Evolutionary conservation across 1,140 invertebrate genomes (phyloP).

Genomic region (Solen grandis): DNA sequence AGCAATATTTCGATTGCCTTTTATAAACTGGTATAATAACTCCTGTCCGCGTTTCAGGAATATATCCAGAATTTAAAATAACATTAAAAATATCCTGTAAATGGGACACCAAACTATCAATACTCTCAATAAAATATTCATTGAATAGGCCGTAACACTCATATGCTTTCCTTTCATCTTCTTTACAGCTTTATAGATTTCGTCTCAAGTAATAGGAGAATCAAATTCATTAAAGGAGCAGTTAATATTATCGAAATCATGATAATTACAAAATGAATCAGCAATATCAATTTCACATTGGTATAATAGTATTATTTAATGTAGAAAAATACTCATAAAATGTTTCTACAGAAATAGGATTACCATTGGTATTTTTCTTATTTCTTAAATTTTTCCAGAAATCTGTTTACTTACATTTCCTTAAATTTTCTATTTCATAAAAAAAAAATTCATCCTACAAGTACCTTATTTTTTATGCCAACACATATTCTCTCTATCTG

Average conservation of each 20-base stretch:
- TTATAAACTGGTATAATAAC: too few relatives aligned
- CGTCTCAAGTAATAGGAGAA: too few relatives aligned
- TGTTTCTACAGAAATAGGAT: background rate
- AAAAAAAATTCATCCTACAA: background rate
- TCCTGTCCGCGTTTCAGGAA: too few relatives aligned
- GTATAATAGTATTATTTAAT: background rate
- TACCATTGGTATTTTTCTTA: background rate
- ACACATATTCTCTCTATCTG: background rate
- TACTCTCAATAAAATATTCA: too few relatives aligned
- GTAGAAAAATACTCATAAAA: background rate
- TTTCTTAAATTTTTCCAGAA: background rate
- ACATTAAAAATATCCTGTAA: too few relatives aligned
- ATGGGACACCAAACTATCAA: too few relatives aligned
- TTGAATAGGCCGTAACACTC: too few relatives aligned
- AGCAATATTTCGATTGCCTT: too few relatives aligned
- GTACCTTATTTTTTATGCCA: background rate
- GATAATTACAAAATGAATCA: background rate
- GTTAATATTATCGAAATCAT: constrained; percentile 4
- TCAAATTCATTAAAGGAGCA: too few relatives aligned
- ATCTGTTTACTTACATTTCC: background rate
- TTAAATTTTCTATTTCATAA: background rate
- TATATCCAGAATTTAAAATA: too few relatives aligned
- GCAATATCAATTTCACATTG: background rate
- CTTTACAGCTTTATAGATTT: too few relatives aligned
- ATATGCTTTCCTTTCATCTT: too few relatives aligned